Base-by-base conservation (phyloP, 2,888 invertebrate species). In the Amaurobius ferox region DNA sequence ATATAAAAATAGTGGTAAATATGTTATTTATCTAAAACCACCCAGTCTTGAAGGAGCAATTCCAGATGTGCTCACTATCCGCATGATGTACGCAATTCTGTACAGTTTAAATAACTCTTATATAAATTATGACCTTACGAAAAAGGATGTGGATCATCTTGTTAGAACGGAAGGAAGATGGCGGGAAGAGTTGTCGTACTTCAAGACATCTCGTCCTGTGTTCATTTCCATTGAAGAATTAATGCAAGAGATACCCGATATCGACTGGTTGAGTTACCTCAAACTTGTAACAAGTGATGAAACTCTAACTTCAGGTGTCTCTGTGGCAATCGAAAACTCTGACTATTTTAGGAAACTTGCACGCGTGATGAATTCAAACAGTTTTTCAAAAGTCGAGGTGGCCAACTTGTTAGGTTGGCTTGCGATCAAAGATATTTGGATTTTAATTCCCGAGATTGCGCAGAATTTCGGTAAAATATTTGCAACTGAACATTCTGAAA, bases 371-470 rank as follows among this genome's bases (percentile, higher is more conserved):
- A 19, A 32, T 13, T 61, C 19, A 0, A 66, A 68, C 5, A 44
- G 30, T 11, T 78, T 79, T 64, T 44, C 78, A 7, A 73, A 78
- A n/a, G 19, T 16, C 0, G 73, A 78, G 9, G 11, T 79, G 11
- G 85, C 85, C 7, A 86, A 86, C 62, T 62, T 79, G 0, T 86
- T 79, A 68, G 85, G 85, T 0, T 86, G 85, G 85, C 48, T 73
- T 86, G 68, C 28, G 11, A n/a, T 86, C 6, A 55, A 68, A 29
- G 61, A 79, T 11, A 23, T 79, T 9, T 78, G 39, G 28, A 32
- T 40, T 19, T 23, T 74, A 26, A 73, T 86, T 19, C 85, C 85
- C 16, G 73, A 44, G 6, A 62, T 61, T 16, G 13, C 28, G 13
- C 0, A 26, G 2, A 90, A 90, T 11, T n/a, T n/a, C n/a, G n/a